Percentiles rank a stretch among this genome's conserved stretches.
Conservation (phyloP, 2,797 vertebrate genomes). For the Ambastaia sidthimunki region DNA sequence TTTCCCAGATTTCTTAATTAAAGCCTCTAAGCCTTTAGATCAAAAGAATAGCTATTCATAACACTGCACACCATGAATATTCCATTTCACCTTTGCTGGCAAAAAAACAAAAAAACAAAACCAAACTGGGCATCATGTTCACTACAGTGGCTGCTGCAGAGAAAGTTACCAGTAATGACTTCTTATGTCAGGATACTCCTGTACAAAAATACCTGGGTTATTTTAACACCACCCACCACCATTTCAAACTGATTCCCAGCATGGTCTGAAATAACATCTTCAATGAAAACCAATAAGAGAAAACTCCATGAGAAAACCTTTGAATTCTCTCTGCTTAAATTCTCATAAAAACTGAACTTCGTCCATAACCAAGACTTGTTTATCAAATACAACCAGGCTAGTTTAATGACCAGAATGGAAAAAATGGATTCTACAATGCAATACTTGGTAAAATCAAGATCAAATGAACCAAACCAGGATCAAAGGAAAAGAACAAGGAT, state of each 20-base stretch:
- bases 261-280: constrained; percentile 26
- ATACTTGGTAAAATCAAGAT: constrained; percentile 12
- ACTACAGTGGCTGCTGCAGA: neutral
- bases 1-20: constrained; percentile 68
- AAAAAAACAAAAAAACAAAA: constrained; percentile 19
- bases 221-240: constrained; percentile 32
- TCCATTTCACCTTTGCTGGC: constrained; percentile 67
- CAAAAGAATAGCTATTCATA: constrained; percentile 74
- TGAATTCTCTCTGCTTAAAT: constrained; percentile 4
- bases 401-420: constrained; percentile 11
- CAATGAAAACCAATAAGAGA: constrained; percentile 16
- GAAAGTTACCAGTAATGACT: constrained; percentile 14
- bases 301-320: neutral
- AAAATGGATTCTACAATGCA: neutral
- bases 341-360: neutral
- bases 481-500: neutral
- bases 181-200: constrained; percentile 9
- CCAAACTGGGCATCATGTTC: constrained; percentile 23
- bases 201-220: constrained; percentile 23
- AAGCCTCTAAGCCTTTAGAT: constrained; percentile 73
- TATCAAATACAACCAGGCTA: constrained; percentile 10
- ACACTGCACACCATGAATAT: constrained; percentile 78
- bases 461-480: constrained; percentile 9
- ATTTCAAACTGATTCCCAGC: constrained; percentile 15
- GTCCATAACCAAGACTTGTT: constrained; percentile 5